Evolutionary conservation across 2,113 vertebrate species (phyloP), one percentile per base, ranked within the genome.

Genomic region (Caretta caretta): DNA sequence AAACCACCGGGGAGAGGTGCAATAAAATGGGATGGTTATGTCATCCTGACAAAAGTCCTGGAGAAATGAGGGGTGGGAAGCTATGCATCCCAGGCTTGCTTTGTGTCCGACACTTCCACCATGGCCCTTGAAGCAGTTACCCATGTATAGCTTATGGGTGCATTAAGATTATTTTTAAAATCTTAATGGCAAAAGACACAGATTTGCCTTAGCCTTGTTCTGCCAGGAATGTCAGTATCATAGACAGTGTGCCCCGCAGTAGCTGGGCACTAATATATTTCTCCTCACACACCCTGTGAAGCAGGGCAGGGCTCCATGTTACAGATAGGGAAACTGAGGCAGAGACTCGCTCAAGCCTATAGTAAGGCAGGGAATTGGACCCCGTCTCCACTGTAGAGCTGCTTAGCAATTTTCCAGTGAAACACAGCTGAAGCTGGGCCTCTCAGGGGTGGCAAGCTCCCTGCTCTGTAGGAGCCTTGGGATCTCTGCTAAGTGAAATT

Each of bases 71-170:
- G 11, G 8, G 38, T 5, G 5, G 38, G 38, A 22, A 38, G 51
- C 93, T 82, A 80, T 38, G 42, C 6, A 9, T 1, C 1, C 35
- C 75, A 27, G 59, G 42, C 62, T 76, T 54, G 81, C 24, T 51
- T 35, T 22, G 75, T 35, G 84, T 50, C 86, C 72, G 75, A 65
- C 86, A 22, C 35, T 53, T 42, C 49, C 53, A 31, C 10, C 1
- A 4, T 0, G 3, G 22, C 50, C 27, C 81, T 0, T 24, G 59
- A 29, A 65, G 38, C 35, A 16, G 17, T 0, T 2, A 75, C 72
- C 6, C 57, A 62, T 14, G 62, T 48, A 17, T 35, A 10, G 54
- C 5, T 42, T 59, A 11, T 8, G 56, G 38, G 7, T 29, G 51
- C 2, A 6, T 19, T 62, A 4, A 7, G 10, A 3, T 0, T 7